Conservation (phyloP, 2,797 vertebrate genomes). For the Dallia pectoralis region DNA sequence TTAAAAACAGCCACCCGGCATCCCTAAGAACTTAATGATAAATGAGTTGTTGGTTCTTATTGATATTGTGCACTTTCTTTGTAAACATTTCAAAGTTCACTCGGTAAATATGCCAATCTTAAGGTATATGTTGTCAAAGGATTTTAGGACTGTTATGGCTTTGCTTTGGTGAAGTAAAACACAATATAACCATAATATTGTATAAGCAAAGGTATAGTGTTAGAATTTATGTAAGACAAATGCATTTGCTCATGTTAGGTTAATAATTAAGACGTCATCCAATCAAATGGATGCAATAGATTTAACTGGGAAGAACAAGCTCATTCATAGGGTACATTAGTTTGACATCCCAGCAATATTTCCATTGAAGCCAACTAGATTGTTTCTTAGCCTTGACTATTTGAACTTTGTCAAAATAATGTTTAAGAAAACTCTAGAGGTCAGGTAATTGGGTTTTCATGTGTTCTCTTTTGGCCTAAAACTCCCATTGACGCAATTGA, state of each 20-base stretch:
- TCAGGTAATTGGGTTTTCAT: too few relatives aligned
- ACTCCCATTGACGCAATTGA: too few relatives aligned
- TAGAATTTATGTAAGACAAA: conserved; percentile 52
- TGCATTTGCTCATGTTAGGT: conserved; percentile 56
- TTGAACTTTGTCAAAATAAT: conserved; percentile 21
- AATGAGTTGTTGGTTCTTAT: conserved; percentile 57
- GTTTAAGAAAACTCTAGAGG: not conserved
- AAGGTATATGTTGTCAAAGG: conserved; percentile 56
- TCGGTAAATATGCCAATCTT: conserved; percentile 59
- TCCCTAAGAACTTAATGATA: conserved; percentile 47
- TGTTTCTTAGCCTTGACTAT: conserved; percentile 18
- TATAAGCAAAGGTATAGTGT: conserved; percentile 54
- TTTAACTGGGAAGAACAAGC: conserved; percentile 32
- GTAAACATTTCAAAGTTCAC: conserved; percentile 65
- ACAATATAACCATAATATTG: conserved; percentile 32
- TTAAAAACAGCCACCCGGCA: conserved; percentile 48
- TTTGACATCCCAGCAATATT: conserved; percentile 36
- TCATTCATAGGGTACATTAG: conserved; percentile 32
- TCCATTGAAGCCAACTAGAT: conserved; percentile 35
- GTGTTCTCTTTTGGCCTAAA: conserved; percentile 7
- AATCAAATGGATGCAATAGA: conserved; percentile 46
- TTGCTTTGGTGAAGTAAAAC: conserved; percentile 50
- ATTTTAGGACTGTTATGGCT: conserved; percentile 62
- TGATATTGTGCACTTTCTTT: conserved; percentile 70
- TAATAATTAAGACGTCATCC: conserved; percentile 56